Percentiles rank a stretch among this genome's conserved stretches.
Conservation (phyloP, 2,797 vertebrate species). For the Acridotheres tristis region DNA sequence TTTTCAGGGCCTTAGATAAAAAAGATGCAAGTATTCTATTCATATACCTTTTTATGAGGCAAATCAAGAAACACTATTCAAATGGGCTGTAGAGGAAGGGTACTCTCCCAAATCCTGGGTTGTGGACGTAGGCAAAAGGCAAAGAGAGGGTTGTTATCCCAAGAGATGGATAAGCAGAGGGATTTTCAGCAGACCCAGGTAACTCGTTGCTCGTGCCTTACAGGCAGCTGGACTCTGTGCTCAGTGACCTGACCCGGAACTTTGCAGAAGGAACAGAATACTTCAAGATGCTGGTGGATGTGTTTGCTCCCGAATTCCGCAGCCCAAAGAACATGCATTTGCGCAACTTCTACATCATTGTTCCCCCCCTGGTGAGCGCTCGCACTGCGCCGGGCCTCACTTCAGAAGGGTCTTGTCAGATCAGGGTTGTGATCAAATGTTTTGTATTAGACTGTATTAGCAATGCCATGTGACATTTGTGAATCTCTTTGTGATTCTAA, state of each 20-base stretch:
- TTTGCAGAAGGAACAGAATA: slow-evolving; percentile 98
- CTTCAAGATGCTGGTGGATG: slow-evolving; percentile 97
- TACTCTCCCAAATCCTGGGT: neutral
- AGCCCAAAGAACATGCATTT: slow-evolving; percentile 97
- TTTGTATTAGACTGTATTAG: neutral
- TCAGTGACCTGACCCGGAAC: slow-evolving; percentile 92
- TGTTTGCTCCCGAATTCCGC: slow-evolving; percentile 95
- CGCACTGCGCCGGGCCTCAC: neutral
- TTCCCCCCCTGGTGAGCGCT: slow-evolving; percentile 91
- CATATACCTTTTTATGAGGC: neutral
- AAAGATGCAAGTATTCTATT: neutral
- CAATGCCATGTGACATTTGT: neutral
- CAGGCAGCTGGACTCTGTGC: slow-evolving; percentile 88
- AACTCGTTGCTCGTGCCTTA: neutral
- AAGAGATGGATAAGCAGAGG: neutral
- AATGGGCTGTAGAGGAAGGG: neutral
- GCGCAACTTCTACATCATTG: slow-evolving; percentile 97
- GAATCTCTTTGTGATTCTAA: neutral
- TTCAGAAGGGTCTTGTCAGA: neutral
- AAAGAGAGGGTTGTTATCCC: neutral
- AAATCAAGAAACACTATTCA: neutral
- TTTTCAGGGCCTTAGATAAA: neutral
- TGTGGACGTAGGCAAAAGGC: neutral
- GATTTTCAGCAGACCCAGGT: neutral
- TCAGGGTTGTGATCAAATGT: neutral